Evolutionary conservation across 2,113 vertebrate species (phyloP).

Genomic region (Megatriorchis doriae): DNA sequence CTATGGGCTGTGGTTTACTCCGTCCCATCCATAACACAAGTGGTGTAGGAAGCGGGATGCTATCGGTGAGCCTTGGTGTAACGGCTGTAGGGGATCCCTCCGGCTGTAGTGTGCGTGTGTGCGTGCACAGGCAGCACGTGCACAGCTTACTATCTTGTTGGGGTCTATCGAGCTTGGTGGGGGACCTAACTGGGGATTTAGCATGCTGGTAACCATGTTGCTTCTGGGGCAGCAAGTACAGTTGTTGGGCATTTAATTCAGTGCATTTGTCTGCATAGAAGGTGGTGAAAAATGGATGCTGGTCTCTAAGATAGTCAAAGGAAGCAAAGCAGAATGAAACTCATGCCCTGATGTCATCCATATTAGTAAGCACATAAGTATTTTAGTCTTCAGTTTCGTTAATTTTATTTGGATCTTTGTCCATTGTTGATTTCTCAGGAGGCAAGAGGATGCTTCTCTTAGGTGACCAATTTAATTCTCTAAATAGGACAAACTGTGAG

Average conservation of each 20-base stretch:
- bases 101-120: not conserved
- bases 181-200: too few species aligned
- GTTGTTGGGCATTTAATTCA: not conserved
- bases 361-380: not conserved
- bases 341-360: not conserved
- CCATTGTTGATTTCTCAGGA: not conserved
- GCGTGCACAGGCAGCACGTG: accelerated
- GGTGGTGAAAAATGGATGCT: not conserved
- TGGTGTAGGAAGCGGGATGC: not conserved
- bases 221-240: not conserved
- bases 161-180: not conserved
- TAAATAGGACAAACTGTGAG: not conserved
- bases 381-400: not conserved
- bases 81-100: too few species aligned
- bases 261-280: not conserved
- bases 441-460: not conserved
- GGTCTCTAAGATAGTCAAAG: not conserved
- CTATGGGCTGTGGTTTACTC: not conserved
- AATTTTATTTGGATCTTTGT: not conserved
- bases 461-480: not conserved
- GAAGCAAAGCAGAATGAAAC: not conserved
- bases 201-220: not conserved
- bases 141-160: not conserved
- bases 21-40: too few species aligned
- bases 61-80: not conserved